phyloP scores from a whole-genome alignment of 2,797 vertebrate species.

The Erithacus rubecula region DNA sequence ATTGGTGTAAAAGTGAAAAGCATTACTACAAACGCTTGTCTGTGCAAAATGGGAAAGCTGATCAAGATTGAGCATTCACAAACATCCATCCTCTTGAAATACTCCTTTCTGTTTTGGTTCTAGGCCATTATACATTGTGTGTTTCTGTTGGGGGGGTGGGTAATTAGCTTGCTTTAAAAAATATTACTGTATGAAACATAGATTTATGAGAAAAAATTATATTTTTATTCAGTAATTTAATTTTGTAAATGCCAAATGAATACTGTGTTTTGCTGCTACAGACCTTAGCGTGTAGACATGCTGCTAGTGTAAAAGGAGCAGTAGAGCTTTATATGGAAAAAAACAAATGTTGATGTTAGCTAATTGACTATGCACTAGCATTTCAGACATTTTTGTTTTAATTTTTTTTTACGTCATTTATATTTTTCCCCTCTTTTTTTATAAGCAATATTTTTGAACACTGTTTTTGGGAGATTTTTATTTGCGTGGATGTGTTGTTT shows the following conservation, averaged over 20 bases:
- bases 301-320: conserved; percentile 78
- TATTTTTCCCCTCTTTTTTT: conserved; percentile 49
- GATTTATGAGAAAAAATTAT: conserved; percentile 88
- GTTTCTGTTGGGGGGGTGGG: conserved; percentile 38
- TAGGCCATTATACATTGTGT: conserved; percentile 66
- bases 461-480: conserved; percentile 78
- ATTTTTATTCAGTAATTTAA: conserved; percentile 88
- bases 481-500: conserved; percentile 56
- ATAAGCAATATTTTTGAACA: conserved; percentile 77
- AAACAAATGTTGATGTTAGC: conserved; percentile 71
- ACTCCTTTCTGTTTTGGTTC: conserved; percentile 69
- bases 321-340: conserved; percentile 78
- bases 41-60: conserved; percentile 56
- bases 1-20: conserved; percentile 81
- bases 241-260: conserved; percentile 86
- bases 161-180: conserved; percentile 81
- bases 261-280: conserved; percentile 83
- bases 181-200: conserved; percentile 84
- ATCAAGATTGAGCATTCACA: conserved; percentile 68
- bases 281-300: conserved; percentile 81
- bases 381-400: conserved; percentile 74
- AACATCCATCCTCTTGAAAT: conserved; percentile 72
- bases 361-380: conserved; percentile 83
- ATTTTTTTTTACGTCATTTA: conserved; percentile 67
- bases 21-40: conserved; percentile 86